These are phyloP conservation scores for Siphlonurus alternatus DNA, from an alignment of 2,888 invertebrate genomes.

Conservation along the genomic window DNA sequence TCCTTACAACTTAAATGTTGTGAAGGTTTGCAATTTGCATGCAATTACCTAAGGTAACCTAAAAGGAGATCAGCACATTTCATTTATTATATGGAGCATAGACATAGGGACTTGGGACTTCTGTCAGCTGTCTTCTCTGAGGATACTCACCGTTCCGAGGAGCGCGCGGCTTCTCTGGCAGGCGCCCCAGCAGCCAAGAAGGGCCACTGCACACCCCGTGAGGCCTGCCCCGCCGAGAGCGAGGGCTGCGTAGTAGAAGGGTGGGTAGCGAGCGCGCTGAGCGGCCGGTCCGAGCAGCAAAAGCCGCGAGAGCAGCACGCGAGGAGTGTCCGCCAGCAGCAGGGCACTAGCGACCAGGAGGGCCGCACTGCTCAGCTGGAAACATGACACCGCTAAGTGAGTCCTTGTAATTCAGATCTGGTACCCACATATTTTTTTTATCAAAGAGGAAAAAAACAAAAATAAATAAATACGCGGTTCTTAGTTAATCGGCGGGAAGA, in stretches of 20 bases:
- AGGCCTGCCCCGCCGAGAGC: conserved; percentile 52
- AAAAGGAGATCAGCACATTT: conserved; percentile 11
- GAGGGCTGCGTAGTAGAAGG: conserved; percentile 55
- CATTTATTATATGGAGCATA: background rate
- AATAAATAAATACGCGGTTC: background rate
- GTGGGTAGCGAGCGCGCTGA: conserved; percentile 31
- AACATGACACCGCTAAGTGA: too few relatives aligned
- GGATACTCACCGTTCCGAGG: conserved; percentile 44
- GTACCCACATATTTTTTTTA: too few relatives aligned
- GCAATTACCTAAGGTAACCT: too few relatives aligned
- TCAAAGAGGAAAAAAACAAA: background rate
- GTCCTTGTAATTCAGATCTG: too few relatives aligned
- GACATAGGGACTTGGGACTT: too few relatives aligned
- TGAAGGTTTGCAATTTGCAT: too few relatives aligned
- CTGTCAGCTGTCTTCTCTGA: background rate
- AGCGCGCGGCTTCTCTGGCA: conserved; percentile 57
- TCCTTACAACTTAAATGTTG: too few relatives aligned
- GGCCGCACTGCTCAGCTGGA: conserved; percentile 52
- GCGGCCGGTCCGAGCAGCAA: conserved; percentile 22
- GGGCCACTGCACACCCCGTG: conserved; percentile 45
- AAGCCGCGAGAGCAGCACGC: conserved; percentile 53
- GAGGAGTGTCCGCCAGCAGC: conserved; percentile 49
- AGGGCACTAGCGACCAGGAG: conserved; percentile 55
- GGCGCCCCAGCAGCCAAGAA: conserved; percentile 68
- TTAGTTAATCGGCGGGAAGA: too few relatives aligned